phyloP scores from a whole-genome alignment of 2,113 vertebrate species.

The Anseranas semipalmata region DNA sequence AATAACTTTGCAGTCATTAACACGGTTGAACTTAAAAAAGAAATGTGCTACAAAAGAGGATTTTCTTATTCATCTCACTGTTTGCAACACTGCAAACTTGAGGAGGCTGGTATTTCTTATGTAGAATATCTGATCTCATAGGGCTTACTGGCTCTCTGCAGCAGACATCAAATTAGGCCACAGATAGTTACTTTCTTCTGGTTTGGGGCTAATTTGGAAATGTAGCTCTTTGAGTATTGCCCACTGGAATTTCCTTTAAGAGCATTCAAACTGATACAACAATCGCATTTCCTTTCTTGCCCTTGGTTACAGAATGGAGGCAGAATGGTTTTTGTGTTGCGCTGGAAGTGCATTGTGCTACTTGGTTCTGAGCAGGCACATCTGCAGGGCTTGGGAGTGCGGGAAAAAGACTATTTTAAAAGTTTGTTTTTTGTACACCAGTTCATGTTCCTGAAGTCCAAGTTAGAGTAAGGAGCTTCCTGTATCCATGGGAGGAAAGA shows the following conservation, averaged over 20 bases:
- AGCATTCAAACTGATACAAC: not conserved
- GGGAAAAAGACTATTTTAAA: not conserved
- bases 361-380: not conserved
- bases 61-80: conserved; percentile 38
- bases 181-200: not conserved
- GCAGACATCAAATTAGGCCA: conserved; percentile 20
- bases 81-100: not conserved
- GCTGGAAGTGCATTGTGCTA: not conserved
- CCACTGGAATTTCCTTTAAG: not conserved
- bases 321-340: not conserved
- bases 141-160: not conserved
- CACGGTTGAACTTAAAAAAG: conserved; percentile 54
- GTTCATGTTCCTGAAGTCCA: not conserved
- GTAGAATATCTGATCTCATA: not conserved
- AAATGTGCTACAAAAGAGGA: conserved; percentile 16
- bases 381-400: not conserved
- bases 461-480: not conserved
- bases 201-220: conserved; percentile 8
- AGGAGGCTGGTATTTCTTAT: not conserved
- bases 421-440: not conserved
- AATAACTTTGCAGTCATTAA: conserved; percentile 53
- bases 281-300: not conserved
- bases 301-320: not conserved
- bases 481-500: not conserved
- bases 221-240: not conserved